Conservation (phyloP, 2,797 vertebrate genomes). For the Lateolabrax maculatus region DNA sequence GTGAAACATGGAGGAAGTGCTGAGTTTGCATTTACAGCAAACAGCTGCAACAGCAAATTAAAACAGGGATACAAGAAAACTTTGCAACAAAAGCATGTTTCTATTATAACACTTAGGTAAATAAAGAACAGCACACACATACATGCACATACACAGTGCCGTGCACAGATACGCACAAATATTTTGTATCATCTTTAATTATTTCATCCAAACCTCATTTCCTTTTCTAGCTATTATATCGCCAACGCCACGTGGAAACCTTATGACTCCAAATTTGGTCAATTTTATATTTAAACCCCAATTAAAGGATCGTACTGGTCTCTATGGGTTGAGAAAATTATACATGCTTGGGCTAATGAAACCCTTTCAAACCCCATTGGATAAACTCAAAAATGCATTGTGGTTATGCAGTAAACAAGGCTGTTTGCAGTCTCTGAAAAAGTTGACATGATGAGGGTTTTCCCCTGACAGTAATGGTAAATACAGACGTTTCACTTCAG, state of each 20-base stretch:
- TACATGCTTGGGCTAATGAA: conserved; percentile 29
- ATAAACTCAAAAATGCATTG: conserved; percentile 27
- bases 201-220: conserved; percentile 11
- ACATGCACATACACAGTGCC: not conserved
- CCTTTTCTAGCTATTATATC: not conserved
- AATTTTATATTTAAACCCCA: conserved; percentile 20
- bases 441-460: conserved; percentile 6
- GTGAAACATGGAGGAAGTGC: not conserved
- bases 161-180: not conserved
- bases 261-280: not conserved
- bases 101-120: not conserved
- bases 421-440: not conserved
- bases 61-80: not conserved
- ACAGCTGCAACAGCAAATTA: not conserved
- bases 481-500: conserved; percentile 1
- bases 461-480: not conserved
- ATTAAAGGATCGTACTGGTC: conserved; percentile 34
- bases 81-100: not conserved
- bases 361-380: conserved; percentile 27
- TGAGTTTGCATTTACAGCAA: not conserved
- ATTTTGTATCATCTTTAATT: not conserved
- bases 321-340: conserved; percentile 41
- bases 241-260: not conserved
- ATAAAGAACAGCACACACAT: not conserved
- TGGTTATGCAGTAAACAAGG: conserved; percentile 25